Percentiles rank a stretch among this genome's conserved stretches.
Conservation (phyloP, 1,140 invertebrate species). For the Drosophila sp. region DNA sequence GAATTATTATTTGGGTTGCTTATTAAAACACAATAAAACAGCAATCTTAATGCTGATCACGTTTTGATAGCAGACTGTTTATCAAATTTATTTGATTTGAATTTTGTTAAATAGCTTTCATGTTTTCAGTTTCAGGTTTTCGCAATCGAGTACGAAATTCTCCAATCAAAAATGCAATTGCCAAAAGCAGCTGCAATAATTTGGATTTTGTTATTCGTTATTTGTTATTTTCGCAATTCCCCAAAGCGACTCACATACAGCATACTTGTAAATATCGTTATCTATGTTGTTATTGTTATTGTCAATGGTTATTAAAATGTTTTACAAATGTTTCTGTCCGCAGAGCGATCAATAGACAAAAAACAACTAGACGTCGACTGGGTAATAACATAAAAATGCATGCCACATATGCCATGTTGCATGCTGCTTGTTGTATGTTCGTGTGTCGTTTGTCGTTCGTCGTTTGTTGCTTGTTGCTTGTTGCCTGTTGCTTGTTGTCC, state of each 20-base stretch:
- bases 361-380: slow-evolving; percentile 43
- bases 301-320: slow-evolving; percentile 76
- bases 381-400: slow-evolving; percentile 69
- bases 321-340: slow-evolving; percentile 73
- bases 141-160: slow-evolving; percentile 14
- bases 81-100: slow-evolving; percentile 19
- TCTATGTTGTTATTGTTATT: slow-evolving; percentile 49
- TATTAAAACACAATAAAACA: slow-evolving; percentile 14
- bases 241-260: slow-evolving; percentile 15
- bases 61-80: slow-evolving; percentile 20
- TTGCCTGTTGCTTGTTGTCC: slow-evolving; percentile 8
- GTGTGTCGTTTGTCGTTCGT: background rate
- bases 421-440: slow-evolving; percentile 30
- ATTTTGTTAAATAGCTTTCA: slow-evolving; percentile 24
- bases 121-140: background rate
- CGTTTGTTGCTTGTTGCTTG: slow-evolving; percentile 32
- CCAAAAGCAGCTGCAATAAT: slow-evolving; percentile 37
- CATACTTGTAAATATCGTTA: slow-evolving; percentile 17
- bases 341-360: slow-evolving; percentile 60
- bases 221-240: slow-evolving; percentile 35
- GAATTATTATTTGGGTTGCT: slow-evolving; percentile 20
- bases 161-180: slow-evolving; percentile 30
- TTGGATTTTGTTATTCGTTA: slow-evolving; percentile 19
- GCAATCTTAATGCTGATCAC: slow-evolving; percentile 32
- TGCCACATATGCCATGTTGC: slow-evolving; percentile 71